These are phyloP conservation scores for Kryptolebias ocellatus DNA, from an alignment of 2,797 vertebrate genomes.

Conservation along the genomic window DNA sequence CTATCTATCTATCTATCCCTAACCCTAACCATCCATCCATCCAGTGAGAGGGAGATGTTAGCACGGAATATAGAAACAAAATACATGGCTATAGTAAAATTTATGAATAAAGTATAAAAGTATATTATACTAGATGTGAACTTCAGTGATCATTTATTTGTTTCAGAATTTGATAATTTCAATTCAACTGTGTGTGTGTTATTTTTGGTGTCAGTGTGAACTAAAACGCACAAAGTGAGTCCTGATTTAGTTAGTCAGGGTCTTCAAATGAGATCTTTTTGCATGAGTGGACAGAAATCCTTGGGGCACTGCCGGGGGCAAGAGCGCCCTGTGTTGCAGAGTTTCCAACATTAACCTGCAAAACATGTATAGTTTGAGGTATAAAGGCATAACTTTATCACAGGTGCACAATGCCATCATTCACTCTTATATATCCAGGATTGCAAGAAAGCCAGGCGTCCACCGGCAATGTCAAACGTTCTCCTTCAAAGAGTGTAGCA, in stretches of 20 bases:
- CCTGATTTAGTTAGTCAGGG: constrained; percentile 30
- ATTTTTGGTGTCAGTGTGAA: neutral
- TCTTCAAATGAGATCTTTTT: constrained; percentile 44
- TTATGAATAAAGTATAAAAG: neutral
- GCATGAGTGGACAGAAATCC: constrained; percentile 46
- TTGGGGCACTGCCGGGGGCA: constrained; percentile 48
- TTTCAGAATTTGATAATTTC: neutral
- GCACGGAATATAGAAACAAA: neutral
- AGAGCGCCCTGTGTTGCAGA: constrained; percentile 20
- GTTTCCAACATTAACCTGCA: constrained; percentile 45
- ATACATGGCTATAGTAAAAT: no score
- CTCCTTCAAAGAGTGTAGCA: constrained; percentile 32
- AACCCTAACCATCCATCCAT: no score
- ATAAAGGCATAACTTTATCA: constrained; percentile 20
- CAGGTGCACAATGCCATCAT: constrained; percentile 3
- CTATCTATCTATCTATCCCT: constrained; percentile 16
- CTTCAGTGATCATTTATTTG: no score
- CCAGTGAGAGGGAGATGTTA: no score
- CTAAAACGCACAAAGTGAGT: neutral
- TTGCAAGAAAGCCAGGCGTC: neutral
- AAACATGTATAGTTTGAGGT: constrained; percentile 32
- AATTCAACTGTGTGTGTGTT: neutral
- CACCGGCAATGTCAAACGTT: constrained; percentile 19
- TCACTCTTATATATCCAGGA: constrained; percentile 8
- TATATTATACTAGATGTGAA: no score